phyloP scores from a whole-genome alignment of 2,113 vertebrate genomes.

The Phalacrocorax aristotelis region DNA sequence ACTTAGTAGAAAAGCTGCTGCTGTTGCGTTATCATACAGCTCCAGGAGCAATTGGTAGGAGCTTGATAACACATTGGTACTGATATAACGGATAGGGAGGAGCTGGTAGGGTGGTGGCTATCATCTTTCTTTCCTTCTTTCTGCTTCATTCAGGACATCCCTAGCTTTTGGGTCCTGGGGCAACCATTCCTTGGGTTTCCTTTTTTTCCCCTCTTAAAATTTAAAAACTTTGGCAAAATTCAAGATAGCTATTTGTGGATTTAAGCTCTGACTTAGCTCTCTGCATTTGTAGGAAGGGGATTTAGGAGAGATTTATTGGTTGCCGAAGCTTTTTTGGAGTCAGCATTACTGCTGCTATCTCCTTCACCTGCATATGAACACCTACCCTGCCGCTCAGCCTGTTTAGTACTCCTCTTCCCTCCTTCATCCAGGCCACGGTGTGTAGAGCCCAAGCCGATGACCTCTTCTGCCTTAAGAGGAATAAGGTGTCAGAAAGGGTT shows the following conservation, averaged over 20 bases:
- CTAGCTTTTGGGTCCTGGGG: neutral
- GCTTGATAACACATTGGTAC: fast-evolving
- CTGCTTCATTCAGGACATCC: neutral
- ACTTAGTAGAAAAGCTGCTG: neutral
- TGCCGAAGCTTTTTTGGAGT: neutral
- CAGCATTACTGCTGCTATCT: neutral
- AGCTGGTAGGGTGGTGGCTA: neutral
- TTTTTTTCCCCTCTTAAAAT: neutral
- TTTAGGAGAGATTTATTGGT: neutral
- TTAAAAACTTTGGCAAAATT: neutral
- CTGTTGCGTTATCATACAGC: neutral
- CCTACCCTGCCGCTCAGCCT: neutral
- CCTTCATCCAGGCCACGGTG: neutral
- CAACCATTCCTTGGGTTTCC: neutral
- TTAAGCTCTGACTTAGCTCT: neutral
- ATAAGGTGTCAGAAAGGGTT: neutral
- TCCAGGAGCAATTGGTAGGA: neutral
- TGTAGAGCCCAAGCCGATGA: neutral
- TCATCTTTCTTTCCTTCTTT: neutral
- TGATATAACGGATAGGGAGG: neutral
- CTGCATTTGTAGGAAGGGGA: neutral
- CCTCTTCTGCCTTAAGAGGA: neutral
- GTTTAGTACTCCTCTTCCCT: neutral
- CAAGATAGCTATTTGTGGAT: neutral
- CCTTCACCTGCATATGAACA: neutral